Evolutionary conservation across 2,113 vertebrate genomes (phyloP).

Genomic region (Centropristis striata): DNA sequence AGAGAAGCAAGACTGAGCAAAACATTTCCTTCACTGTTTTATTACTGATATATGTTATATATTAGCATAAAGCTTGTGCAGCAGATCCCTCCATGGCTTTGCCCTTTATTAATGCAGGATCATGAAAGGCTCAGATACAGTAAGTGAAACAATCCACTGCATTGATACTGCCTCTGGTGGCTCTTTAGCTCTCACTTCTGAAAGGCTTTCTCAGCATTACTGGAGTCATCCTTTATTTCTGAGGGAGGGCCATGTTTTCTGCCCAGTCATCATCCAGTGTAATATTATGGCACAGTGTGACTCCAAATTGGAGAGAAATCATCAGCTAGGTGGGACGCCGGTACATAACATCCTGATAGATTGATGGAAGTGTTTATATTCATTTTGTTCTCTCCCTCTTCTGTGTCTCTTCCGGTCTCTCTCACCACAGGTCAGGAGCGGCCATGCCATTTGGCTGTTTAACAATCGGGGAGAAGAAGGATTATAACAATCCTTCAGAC

Average conservation of each 20-base stretch:
- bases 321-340: slow-evolving; percentile 3
- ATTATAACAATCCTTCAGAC: slow-evolving; percentile 96
- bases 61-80: not conserved
- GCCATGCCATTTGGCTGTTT: slow-evolving; percentile 99
- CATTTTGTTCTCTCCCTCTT: slow-evolving; percentile 10
- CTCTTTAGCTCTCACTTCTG: slow-evolving; percentile 33
- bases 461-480: slow-evolving; percentile 98
- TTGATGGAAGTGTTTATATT: slow-evolving; percentile 7
- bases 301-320: slow-evolving; percentile 23
- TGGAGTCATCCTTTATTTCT: slow-evolving; percentile 33
- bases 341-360: not conserved
- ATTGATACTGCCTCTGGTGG: slow-evolving; percentile 33
- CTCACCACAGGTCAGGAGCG: slow-evolving; percentile 84
- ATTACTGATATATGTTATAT: slow-evolving; percentile 15
- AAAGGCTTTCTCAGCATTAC: slow-evolving; percentile 48
- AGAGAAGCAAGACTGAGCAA: not conserved
- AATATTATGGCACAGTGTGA: slow-evolving; percentile 22
- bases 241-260: not conserved
- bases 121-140: slow-evolving; percentile 30
- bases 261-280: slow-evolving; percentile 48
- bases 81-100: slow-evolving; percentile 6
- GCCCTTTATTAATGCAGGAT: slow-evolving; percentile 26
- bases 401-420: slow-evolving; percentile 12
- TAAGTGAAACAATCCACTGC: slow-evolving; percentile 20
- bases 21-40: slow-evolving; percentile 5